phyloP scores from a whole-genome alignment of 2,888 invertebrate species.

The Digitonthophagus gazella region DNA sequence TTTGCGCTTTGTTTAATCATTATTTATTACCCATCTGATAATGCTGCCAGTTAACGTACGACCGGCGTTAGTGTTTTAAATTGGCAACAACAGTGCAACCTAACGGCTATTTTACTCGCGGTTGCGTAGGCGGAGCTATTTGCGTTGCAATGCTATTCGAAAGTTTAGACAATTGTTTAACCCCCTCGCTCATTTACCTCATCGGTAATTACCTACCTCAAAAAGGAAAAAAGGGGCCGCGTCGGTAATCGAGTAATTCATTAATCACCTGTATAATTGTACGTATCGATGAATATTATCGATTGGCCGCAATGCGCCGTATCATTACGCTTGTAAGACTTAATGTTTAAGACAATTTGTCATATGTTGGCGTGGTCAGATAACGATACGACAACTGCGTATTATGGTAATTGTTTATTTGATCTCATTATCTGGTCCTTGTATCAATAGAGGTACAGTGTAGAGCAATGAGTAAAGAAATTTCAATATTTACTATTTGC shows the following conservation, averaged over 20 bases:
- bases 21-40: background rate
- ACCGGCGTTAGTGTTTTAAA: background rate
- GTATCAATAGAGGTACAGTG: slow-evolving; percentile 6
- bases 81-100: background rate
- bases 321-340: background rate
- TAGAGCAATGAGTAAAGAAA: background rate
- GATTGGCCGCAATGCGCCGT: background rate
- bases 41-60: background rate
- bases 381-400: slow-evolving; percentile 9
- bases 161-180: background rate
- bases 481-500: background rate
- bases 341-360: slow-evolving; percentile 7
- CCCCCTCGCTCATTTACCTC: background rate
- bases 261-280: background rate
- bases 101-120: background rate
- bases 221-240: background rate
- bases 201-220: background rate
- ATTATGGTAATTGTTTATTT: slow-evolving; percentile 15
- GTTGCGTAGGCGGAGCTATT: background rate
- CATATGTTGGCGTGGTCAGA: slow-evolving; percentile 1
- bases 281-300: background rate
- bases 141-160: background rate
- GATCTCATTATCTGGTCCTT: background rate
- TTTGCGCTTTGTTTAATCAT: background rate
- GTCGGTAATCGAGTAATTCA: background rate